Percentiles rank a stretch among this genome's conserved stretches.
These are phyloP conservation scores for Cottus gobio DNA, from an alignment of 2,113 vertebrate genomes.

Conservation along the genomic window DNA sequence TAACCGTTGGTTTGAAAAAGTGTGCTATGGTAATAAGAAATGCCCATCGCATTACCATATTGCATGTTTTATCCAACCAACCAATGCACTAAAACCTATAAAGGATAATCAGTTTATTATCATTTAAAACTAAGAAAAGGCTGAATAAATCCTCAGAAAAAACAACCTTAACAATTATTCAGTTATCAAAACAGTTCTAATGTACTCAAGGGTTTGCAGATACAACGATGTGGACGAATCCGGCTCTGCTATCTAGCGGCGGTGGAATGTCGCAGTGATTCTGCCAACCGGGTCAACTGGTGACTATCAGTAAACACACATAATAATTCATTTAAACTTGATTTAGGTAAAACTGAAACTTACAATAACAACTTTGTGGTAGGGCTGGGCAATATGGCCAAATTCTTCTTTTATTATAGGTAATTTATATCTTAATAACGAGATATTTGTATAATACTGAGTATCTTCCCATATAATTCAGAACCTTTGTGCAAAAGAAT, in stretches of 20 bases:
- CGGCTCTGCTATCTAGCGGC: not conserved
- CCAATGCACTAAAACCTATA: not conserved
- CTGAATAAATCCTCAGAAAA: not conserved
- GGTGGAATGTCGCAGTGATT: not conserved
- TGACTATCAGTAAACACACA: too few species aligned
- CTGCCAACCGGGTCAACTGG: too few species aligned
- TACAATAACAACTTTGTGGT: too few species aligned
- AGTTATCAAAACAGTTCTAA: not conserved
- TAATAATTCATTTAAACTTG: too few species aligned
- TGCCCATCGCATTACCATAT: not conserved
- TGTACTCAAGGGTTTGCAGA: not conserved
- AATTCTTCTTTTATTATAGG: not conserved
- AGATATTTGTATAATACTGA: not conserved
- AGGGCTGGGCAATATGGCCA: not conserved
- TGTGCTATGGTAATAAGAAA: not conserved
- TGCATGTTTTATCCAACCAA: not conserved
- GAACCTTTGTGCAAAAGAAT: too few species aligned
- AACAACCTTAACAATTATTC: not conserved
- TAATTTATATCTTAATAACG: not conserved
- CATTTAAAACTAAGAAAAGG: not conserved
- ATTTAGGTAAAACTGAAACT: too few species aligned
- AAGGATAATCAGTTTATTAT: not conserved
- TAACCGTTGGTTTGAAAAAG: not conserved
- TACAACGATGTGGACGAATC: not conserved
- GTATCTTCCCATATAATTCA: too few species aligned